These are phyloP conservation scores for Bothrops jararaca DNA, from an alignment of 2,113 vertebrate genomes.

Conservation along the genomic window DNA sequence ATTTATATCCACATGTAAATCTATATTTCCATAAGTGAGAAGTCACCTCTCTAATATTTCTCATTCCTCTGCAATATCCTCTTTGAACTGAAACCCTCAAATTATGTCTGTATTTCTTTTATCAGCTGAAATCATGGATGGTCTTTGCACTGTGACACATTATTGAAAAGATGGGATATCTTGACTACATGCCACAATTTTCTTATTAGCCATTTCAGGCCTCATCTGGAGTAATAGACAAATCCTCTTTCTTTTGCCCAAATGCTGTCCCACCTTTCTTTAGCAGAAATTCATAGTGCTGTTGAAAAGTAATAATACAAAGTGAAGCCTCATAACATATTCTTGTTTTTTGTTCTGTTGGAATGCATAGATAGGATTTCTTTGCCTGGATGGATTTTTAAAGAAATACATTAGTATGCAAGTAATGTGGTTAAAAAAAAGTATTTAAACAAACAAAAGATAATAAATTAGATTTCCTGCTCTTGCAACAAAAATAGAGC, in stretches of 20 bases:
- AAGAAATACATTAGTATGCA: neutral
- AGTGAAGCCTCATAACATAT: rapidly evolving
- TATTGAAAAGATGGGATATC: conserved; percentile 5
- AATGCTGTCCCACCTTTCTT: neutral
- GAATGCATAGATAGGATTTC: neutral
- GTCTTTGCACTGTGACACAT: conserved; percentile 24
- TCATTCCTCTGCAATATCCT: neutral
- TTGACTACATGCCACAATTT: conserved; percentile 7
- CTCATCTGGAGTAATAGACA: neutral
- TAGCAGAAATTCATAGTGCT: neutral
- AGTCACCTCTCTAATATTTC: neutral
- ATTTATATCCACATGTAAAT: neutral
- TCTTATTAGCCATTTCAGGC: conserved; percentile 31
- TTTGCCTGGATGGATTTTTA: conserved; percentile 23
- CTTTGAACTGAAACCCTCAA: neutral
- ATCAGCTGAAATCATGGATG: conserved; percentile 31
- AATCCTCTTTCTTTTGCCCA: neutral
- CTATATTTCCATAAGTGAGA: neutral
- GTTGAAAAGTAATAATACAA: conserved; percentile 24
- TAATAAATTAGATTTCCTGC: conserved; percentile 10
- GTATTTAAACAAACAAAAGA: neutral
- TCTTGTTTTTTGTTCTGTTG: conserved; percentile 25
- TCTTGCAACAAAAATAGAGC: conserved; percentile 1
- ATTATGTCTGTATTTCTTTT: conserved; percentile 16
- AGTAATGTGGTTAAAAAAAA: neutral